Conservation (phyloP, 2,888 invertebrate genomes). For the Sisyra terminalis region DNA sequence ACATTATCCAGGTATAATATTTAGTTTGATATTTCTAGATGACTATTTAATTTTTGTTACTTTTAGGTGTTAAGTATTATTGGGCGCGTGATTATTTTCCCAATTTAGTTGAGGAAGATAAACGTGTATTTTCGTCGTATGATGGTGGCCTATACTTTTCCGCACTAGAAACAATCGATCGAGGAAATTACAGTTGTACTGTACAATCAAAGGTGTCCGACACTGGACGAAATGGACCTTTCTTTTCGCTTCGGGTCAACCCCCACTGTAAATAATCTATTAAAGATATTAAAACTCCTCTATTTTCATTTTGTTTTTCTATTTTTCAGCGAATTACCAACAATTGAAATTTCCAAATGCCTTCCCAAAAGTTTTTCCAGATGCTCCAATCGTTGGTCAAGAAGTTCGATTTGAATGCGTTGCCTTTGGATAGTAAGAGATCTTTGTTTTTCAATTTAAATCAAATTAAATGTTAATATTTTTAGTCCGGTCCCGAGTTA, state of each 20-base stretch:
- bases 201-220: conserved; percentile 77
- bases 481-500: conserved; percentile 73
- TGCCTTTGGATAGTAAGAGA: conserved; percentile 86
- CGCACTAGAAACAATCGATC: conserved; percentile 77
- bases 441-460: conserved; percentile 7
- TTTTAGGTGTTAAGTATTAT: conserved; percentile 57
- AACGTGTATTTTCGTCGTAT: conserved; percentile 80
- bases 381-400: conserved; percentile 78
- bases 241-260: conserved; percentile 64
- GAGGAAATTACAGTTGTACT: conserved; percentile 81
- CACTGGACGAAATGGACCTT: conserved; percentile 79
- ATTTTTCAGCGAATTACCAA: conserved; percentile 58
- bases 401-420: conserved; percentile 88
- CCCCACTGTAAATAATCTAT: conserved; percentile 47
- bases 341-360: conserved; percentile 85
- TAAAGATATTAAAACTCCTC: conserved; percentile 5
- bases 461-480: conserved; percentile 11
- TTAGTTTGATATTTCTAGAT: background rate
- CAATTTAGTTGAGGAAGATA: conserved; percentile 86
- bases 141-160: conserved; percentile 93
- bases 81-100: conserved; percentile 85
- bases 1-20: conserved; percentile 54
- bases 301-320: conserved; percentile 9
- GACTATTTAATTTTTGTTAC: background rate
- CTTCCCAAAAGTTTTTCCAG: conserved; percentile 91